Evolutionary conservation across 2,888 invertebrate genomes (phyloP).

Genomic region (Steinernema hermaphroditum): DNA sequence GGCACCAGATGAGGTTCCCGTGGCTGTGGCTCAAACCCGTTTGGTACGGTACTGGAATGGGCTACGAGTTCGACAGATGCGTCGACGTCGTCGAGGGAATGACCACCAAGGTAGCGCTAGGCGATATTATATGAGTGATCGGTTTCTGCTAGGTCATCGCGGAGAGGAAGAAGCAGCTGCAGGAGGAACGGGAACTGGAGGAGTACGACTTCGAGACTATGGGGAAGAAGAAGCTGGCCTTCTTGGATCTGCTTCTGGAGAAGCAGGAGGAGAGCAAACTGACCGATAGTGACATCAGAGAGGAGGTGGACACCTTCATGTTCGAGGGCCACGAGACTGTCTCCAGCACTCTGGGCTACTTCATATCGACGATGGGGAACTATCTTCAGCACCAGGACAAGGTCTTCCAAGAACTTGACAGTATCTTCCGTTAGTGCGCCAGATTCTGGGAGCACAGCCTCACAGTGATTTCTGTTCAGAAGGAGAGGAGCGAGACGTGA

Average conservation of each 20-base stretch:
- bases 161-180: constrained; percentile 30
- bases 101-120: constrained; percentile 1
- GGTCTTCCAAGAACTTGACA: constrained; percentile 59
- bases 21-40: constrained; percentile 72
- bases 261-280: constrained; percentile 66
- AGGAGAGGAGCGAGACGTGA: constrained; percentile 40
- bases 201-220: constrained; percentile 54
- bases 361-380: constrained; percentile 67
- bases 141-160: constrained; percentile 34
- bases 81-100: constrained; percentile 36
- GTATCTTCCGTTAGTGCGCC: constrained; percentile 52
- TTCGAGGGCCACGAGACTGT: constrained; percentile 70
- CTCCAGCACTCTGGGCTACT: constrained; percentile 68
- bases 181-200: constrained; percentile 33
- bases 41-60: constrained; percentile 72
- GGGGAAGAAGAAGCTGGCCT: constrained; percentile 64
- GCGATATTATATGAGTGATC: too few relatives aligned
- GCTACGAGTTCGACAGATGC: constrained; percentile 35
- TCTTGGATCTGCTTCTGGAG: constrained; percentile 69
- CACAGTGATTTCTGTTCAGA: constrained; percentile 37
- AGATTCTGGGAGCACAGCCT: too few relatives aligned
- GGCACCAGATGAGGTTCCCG: constrained; percentile 66
- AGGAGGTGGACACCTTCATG: constrained; percentile 71
- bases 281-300: constrained; percentile 68
- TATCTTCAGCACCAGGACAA: constrained; percentile 67